Evolutionary conservation across 1,140 invertebrate genomes (phyloP).

Genomic region (Nasonia giraulti): DNA sequence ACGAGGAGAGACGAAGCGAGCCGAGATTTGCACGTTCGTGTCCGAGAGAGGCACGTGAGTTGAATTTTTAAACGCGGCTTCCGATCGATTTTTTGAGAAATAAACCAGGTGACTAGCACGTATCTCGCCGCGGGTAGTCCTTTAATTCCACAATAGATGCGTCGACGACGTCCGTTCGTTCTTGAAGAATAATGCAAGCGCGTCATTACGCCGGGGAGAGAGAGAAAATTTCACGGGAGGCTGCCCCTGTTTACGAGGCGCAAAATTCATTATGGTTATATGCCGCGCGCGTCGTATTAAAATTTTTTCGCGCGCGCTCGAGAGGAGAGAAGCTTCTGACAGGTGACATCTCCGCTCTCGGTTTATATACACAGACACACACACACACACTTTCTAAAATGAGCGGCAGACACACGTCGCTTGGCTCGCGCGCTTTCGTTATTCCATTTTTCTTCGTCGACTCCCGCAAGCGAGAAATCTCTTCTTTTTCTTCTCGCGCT

Average conservation of each 20-base stretch:
- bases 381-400: conserved; percentile 16
- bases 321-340: background rate
- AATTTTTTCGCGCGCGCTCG: background rate
- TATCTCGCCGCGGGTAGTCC: background rate
- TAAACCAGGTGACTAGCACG: background rate
- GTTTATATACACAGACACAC: background rate
- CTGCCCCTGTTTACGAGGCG: conserved; percentile 1
- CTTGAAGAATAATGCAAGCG: background rate
- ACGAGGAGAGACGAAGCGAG: background rate
- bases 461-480: conserved; percentile 15
- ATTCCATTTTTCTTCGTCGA: background rate
- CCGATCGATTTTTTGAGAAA: background rate
- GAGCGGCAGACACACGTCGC: background rate
- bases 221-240: background rate
- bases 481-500: background rate
- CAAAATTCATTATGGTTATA: background rate
- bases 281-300: background rate
- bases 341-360: background rate
- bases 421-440: background rate
- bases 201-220: background rate
- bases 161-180: background rate
- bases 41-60: background rate
- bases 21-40: background rate
- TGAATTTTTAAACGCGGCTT: conserved; percentile 31
- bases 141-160: background rate